Base-by-base conservation (phyloP, 1,140 invertebrate species). In the Dreissena rostriformis region DNA sequence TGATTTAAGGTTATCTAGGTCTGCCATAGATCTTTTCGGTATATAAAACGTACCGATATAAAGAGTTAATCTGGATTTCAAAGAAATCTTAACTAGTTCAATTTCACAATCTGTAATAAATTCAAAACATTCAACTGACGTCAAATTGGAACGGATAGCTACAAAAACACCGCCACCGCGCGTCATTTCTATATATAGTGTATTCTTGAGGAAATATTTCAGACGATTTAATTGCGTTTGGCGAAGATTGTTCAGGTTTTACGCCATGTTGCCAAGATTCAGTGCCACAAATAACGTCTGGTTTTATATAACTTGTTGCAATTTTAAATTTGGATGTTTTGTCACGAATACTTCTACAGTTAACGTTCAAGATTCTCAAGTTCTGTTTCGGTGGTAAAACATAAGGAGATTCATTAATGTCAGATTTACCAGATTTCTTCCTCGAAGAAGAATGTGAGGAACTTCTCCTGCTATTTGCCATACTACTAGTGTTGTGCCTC, bases 141-240 rank as follows among this genome's bases (percentile, higher is more conserved):
- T 65, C 7, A 76, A 70, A 61, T 61, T 72, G 22, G 77, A 57
- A 14, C 70, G 29, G 12, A 72, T 39, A 22, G 73, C 28, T 17
- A 84, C 49, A 51, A 86, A 86, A 17, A 86, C 73, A 12, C 66
- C 80, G 7, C 80, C 72, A 39, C 72, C 24, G 28, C 53, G 78
- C 7, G 53, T 82, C 84, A 76, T 81, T 82, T 28, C 78, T 75
- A 61, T 86, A 82, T 0, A 77, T 26, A 26, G 61, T 71, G 28
- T 86, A 86, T 15, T 80, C 73, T 75, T 61, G 63, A 19, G 78
- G 84, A 55, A 86, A 75, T 11, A 86, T 77, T 65, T 82, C 84
- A 61, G 78, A 63, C 11, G 71, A 70, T 65, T 75, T 82, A 63
- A 82, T 82, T 17, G 71, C 79, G 55, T 61, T 63, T 63, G 73